These are phyloP conservation scores for Cyprinus carpio DNA, from an alignment of 2,113 vertebrate species.

Conservation along the genomic window DNA sequence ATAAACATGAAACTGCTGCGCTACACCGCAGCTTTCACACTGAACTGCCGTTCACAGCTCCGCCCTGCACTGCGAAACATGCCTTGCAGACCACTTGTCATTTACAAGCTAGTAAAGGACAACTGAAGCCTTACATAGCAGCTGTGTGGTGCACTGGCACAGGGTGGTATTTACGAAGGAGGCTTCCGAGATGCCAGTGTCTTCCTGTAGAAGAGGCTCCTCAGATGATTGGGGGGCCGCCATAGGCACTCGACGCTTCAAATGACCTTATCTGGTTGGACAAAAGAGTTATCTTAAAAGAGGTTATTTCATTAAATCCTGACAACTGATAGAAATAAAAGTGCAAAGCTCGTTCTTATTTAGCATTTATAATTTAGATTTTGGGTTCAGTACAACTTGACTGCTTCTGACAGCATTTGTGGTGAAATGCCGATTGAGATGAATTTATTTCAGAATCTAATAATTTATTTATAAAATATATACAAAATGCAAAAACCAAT, in stretches of 20 bases:
- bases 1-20: slow-evolving; percentile 45
- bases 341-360: neutral
- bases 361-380: neutral
- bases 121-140: slow-evolving; percentile 34
- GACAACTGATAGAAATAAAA: neutral
- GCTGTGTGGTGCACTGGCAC: slow-evolving; percentile 1
- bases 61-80: neutral
- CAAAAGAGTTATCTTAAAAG: neutral
- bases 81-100: slow-evolving; percentile 34
- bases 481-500: too few relatives aligned
- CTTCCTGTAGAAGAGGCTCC: slow-evolving; percentile 10
- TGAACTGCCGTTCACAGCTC: slow-evolving; percentile 29
- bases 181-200: slow-evolving; percentile 15
- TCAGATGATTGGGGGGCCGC: neutral
- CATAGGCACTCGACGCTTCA: neutral
- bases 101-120: slow-evolving; percentile 50
- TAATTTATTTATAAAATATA: too few relatives aligned
- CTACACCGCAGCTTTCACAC: slow-evolving; percentile 4
- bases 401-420: neutral
- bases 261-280: slow-evolving; percentile 30
- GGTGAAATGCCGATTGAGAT: neutral
- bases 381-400: neutral
- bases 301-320: neutral
- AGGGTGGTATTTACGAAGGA: slow-evolving; percentile 26
- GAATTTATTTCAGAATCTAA: too few relatives aligned